A percentile compares a stretch with the other conserved stretches of the same genome.
These are phyloP conservation scores for Octopus bimaculoides DNA, from an alignment of 1,140 invertebrate genomes.

Conservation along the genomic window DNA sequence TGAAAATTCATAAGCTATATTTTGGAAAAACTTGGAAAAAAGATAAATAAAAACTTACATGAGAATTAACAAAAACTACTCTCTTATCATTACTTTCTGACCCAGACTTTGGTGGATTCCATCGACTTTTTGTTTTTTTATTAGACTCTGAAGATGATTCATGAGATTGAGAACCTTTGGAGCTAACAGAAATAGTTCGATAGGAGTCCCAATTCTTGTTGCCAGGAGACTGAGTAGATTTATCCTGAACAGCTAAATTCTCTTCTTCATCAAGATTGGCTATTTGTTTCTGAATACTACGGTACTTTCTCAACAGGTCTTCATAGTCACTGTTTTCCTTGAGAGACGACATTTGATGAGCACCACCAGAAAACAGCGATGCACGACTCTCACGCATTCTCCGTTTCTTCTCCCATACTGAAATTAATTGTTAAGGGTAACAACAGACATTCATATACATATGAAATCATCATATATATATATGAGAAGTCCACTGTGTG, in stretches of 20 bases:
- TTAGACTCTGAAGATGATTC: background rate
- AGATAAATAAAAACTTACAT: too few species aligned
- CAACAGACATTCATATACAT: too few species aligned
- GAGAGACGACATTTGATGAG: background rate
- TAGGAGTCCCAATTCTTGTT: background rate
- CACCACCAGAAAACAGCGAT: background rate
- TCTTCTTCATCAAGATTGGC: conserved; percentile 4
- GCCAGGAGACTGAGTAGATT: background rate
- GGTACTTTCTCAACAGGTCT: conserved; percentile 8
- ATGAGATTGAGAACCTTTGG: background rate
- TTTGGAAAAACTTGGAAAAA: too few species aligned
- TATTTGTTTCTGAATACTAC: conserved; percentile 1
- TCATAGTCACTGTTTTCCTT: conserved; percentile 3
- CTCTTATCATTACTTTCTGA: background rate
- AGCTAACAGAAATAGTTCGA: background rate
- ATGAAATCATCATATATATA: too few species aligned
- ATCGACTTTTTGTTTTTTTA: background rate
- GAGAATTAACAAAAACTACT: background rate
- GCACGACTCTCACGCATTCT: background rate
- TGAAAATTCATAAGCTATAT: too few species aligned
- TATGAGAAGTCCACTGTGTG: too few species aligned
- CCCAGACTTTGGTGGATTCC: too few species aligned
- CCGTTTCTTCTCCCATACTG: background rate
- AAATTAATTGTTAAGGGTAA: too few species aligned
- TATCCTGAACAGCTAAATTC: background rate